Evolutionary conservation across 2,797 vertebrate genomes (phyloP), one percentile per base, ranked within the genome.

Genomic region (Ibycter americanus): DNA sequence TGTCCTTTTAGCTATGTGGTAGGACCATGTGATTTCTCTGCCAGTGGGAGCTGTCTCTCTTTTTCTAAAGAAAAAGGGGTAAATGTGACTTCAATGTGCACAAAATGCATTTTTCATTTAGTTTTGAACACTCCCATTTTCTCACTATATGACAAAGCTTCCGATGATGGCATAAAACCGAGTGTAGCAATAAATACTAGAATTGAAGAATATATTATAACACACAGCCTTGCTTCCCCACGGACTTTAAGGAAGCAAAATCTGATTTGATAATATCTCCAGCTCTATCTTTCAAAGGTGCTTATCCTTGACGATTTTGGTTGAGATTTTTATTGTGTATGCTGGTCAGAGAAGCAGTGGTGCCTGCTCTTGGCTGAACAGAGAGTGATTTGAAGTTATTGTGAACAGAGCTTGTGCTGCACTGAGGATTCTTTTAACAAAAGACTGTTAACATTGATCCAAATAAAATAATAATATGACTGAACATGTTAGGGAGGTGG

Each of bases 371-470:
- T 76, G 77, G 49, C 47, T 87, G 83, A 95, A 86, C 17, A 78
- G 70, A 89, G 56, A 87, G 31, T 77, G 67, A 96, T 95, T 82
- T 95, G 68, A 90, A 93, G 63, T 91, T 83, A 90, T 31, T 90
- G 83, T 49, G 62, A 95, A 51, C 38, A 86, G 54, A 86, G 47
- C 79, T 91, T 40, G 8, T 86, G 71, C 81, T 94, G 83, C 42
- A 74, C 32, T 62, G 93, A 94, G 79, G 85, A 95, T 96, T 97
- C 79, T 87, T 58, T 94, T 96, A 93, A 88, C 72, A 72, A 96
- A 96, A 97, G 73, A 80, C 82, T 93, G 89, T 94, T 97, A 97
- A 94, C 93, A 98, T 96, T 91, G 96, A 98, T 97, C 96, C 92
- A 96, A 93, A 96, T 95, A 94, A 94, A 93, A 96, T 89, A 96